These are phyloP conservation scores for Drosophila ficusphila DNA, from an alignment of 1,140 invertebrate species.

Conservation along the genomic window DNA sequence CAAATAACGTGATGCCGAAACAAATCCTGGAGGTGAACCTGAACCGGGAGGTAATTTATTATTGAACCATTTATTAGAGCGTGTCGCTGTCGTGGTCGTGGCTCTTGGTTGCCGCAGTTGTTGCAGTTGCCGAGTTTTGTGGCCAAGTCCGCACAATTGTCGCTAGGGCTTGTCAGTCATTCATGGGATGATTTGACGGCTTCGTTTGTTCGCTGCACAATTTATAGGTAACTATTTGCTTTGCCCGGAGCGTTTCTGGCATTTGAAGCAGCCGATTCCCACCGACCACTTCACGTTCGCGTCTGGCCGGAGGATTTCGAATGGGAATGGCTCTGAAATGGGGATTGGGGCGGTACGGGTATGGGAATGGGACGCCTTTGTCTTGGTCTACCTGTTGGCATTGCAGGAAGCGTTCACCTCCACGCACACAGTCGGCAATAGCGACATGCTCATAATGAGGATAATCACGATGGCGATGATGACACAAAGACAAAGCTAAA, in stretches of 20 bases:
- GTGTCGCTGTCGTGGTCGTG: conserved; percentile 56
- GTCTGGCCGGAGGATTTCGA: conserved; percentile 25
- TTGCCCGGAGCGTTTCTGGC: conserved; percentile 58
- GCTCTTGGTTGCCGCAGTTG: conserved; percentile 27
- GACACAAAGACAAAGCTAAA: conserved; percentile 73
- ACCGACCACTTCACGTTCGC: conserved; percentile 36
- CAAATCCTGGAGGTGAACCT: conserved; percentile 50
- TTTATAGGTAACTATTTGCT: conserved; percentile 69
- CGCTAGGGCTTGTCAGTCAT: conserved; percentile 67
- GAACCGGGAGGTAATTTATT: conserved; percentile 65
- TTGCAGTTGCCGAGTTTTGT: conserved; percentile 19
- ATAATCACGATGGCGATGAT: conserved; percentile 72
- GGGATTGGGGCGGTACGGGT: too few relatives aligned
- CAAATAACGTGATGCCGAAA: conserved; percentile 77
- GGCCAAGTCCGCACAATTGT: conserved; percentile 61
- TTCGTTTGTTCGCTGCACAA: conserved; percentile 57
- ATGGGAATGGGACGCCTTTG: conserved; percentile 32
- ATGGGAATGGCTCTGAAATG: conserved; percentile 5
- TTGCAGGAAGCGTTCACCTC: conserved; percentile 81
- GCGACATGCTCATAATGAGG: conserved; percentile 46
- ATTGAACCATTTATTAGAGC: conserved; percentile 80
- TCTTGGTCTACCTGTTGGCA: conserved; percentile 78
- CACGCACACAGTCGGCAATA: conserved; percentile 26
- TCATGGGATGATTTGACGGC: conserved; percentile 64
- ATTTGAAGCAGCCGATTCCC: conserved; percentile 74